phyloP scores from a whole-genome alignment of 2,797 vertebrate genomes.

The Leptatherina wallacei region DNA sequence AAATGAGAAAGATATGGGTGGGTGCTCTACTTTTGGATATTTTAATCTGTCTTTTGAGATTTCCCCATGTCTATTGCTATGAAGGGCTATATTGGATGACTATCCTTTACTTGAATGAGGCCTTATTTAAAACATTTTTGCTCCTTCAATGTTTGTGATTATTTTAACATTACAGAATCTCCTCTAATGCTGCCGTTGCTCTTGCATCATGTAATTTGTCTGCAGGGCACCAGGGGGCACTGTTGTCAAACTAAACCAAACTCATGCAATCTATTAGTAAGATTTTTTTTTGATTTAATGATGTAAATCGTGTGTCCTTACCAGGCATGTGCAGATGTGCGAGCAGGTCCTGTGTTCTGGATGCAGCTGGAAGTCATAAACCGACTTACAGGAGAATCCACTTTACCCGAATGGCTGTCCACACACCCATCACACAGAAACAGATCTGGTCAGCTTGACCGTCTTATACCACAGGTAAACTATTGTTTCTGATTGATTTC shows the following conservation, averaged over 20 bases:
- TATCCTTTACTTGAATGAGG: neutral
- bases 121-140: neutral
- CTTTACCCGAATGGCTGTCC: conserved; percentile 92
- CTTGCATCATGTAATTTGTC: conserved; percentile 16
- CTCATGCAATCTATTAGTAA: neutral
- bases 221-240: conserved; percentile 69
- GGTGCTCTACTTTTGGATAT: neutral
- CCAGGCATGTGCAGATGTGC: conserved; percentile 94
- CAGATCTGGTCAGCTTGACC: conserved; percentile 86
- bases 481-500: neutral
- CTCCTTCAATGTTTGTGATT: neutral
- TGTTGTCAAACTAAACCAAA: conserved; percentile 65
- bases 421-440: conserved; percentile 94
- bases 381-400: conserved; percentile 77
- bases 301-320: conserved; percentile 13
- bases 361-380: conserved; percentile 90
- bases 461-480: conserved; percentile 90
- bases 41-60: neutral
- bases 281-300: conserved; percentile 24
- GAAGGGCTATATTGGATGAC: neutral
- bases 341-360: conserved; percentile 94
- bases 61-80: neutral
- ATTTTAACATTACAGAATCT: conserved; percentile 1
- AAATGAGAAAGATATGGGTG: neutral
- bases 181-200: neutral